Evolutionary conservation across 2,888 invertebrate species (phyloP), one percentile per base, ranked within the genome.

Genomic region (Orchesellides sinensis): DNA sequence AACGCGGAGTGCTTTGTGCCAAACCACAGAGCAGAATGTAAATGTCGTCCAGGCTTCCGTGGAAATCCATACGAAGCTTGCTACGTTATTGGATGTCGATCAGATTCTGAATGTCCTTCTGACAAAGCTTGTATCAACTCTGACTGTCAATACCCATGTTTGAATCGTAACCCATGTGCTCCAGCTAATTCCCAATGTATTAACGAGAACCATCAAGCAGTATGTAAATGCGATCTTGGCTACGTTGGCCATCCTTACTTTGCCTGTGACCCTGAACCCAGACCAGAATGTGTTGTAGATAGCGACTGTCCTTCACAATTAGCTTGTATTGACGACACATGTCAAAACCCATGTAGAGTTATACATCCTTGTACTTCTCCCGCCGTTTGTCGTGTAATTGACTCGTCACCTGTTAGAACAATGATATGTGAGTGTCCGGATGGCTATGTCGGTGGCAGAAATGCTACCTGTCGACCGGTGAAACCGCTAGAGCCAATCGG

Each of bases 341-440:
- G 97, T 89, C 94, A 94, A 85, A 94, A 97, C 90, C 96, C 97
- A 5, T 97, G 97, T 89, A 90, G 92, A 5, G 92, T 93, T 2
- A 91, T 96, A 66, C 93, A 94, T 87, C 97, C 97, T 0, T 97
- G 97, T 89, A 92, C 93, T 54, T 92, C 92, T 70, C 96, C 96
- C 27, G 94, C 96, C 0, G 93, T 93, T 85, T 97, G 97, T 89
- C 93, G 94, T 90, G 96, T 96, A 0, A 93, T 95, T 27, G 95
- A 96, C 89, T 95, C 96, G 2, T 90, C 94, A 27, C 96, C 97
- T 0, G 94, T 96, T 2, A 92, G 96, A 84, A 96, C 96, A 0
- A 80, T 83, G 83, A 93, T 96, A 40, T 97, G 97, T 89, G 93
- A 95, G 0, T 97, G 97, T 89, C 95, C 96, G 0, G 94, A 95